These are phyloP conservation scores for Marcusenius ussheri DNA, from an alignment of 2,113 vertebrate genomes.

Conservation along the genomic window DNA sequence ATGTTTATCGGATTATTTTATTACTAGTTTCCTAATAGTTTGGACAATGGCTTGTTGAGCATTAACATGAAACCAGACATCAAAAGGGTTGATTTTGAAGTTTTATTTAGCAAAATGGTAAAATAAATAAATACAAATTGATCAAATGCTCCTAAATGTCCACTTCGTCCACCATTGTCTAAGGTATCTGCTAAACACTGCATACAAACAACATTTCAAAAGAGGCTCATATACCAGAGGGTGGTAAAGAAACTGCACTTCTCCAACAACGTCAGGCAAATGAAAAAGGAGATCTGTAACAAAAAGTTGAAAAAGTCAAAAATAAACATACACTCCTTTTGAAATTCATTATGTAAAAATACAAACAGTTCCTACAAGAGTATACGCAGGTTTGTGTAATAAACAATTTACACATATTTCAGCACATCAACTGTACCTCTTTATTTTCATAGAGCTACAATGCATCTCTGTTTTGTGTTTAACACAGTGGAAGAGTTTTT, in stretches of 20 bases:
- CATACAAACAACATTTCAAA: slow-evolving; percentile 73
- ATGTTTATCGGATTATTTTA: background rate
- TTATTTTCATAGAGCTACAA: slow-evolving; percentile 31
- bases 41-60: background rate
- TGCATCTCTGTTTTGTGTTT: slow-evolving; percentile 29
- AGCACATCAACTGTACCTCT: slow-evolving; percentile 33
- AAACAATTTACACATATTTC: slow-evolving; percentile 35
- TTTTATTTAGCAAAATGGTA: slow-evolving; percentile 91
- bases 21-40: background rate
- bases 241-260: slow-evolving; percentile 64
- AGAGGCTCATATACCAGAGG: slow-evolving; percentile 59
- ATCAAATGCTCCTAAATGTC: slow-evolving; percentile 72
- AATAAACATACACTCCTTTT: slow-evolving; percentile 36
- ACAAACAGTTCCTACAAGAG: slow-evolving; percentile 41
- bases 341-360: slow-evolving; percentile 45
- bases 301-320: slow-evolving; percentile 33
- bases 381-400: slow-evolving; percentile 35
- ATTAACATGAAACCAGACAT: background rate
- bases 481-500: slow-evolving; percentile 29
- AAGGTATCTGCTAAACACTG: slow-evolving; percentile 70
- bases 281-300: slow-evolving; percentile 35
- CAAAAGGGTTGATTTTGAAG: slow-evolving; percentile 48
- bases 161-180: slow-evolving; percentile 39
- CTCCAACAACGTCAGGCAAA: slow-evolving; percentile 55
- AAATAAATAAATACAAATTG: slow-evolving; percentile 93